Base-by-base conservation (phyloP, 1,140 invertebrate genomes). In the Aradophagus sp. region DNA sequence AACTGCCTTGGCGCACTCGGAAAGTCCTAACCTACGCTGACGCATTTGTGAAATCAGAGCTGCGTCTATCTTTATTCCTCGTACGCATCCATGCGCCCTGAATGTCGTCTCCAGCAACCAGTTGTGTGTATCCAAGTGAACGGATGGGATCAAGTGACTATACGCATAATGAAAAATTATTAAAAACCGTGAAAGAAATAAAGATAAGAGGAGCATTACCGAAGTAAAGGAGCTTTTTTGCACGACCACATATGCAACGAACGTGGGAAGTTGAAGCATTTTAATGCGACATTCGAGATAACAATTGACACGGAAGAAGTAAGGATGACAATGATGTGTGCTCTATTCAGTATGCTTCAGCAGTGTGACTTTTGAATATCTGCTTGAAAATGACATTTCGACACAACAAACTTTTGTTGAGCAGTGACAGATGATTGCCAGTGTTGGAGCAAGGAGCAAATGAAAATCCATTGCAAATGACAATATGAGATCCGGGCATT, bases 401-500 rank as follows among this genome's bases (percentile, higher is more conserved):
- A 31, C 12, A 39, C 10, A 17, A 35, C 7, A 11, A 34, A 12
- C 29, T 10, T 36, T 56, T 44, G 3, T 17, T 12, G n/a, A 13
- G n/a, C 17, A 34, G 26, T 55, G 38, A 8, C 11, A 50, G 13
- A 19, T 55, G 38, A 55, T 55, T 16, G n/a, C 1, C 17, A 16
- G 10, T 17, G 10, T 7, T 26, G 44, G 35, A 36, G 32, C 23
- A 42, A 34, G 29, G 27, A 26, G 19, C 35, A 35, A 56, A 34
- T 42, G 13, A n/a, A 38, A 35, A 20, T 16, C 39, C 27, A 44
- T 42, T 56, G 39, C 52, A 56, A 56, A 56, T 56, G 52, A 39
- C 52, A 39, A 44, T 44, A 39, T 35, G 31, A 56, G 15, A n/a
- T 35, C 44, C 44, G 39, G 36, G 13, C 44, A 17, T 3, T 14